Base-by-base conservation (phyloP, 2,113 vertebrate genomes). In the Salvelinus alpinus region DNA sequence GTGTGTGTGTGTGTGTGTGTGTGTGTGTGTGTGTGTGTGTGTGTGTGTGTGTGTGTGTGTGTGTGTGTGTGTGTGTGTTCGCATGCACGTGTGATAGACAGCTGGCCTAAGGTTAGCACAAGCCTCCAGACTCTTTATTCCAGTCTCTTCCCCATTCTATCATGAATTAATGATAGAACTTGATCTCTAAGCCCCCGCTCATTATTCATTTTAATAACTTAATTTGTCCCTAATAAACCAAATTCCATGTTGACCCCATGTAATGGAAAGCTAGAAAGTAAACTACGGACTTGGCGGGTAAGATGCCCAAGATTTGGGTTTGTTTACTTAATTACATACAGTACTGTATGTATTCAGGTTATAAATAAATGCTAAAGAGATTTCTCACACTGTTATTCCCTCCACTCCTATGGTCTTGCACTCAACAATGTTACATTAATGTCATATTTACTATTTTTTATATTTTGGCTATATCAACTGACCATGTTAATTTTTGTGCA, bases 151-250 rank as follows among this genome's bases (percentile, higher is more conserved):
- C 77, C 71, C 84, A 76, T 77, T 77, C 77, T 78, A 24, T 24
- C 24, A 24, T 83, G 84, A 86, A 90, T 89, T 88, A 86, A 90
- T 89, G 80, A 83, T 86, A 76, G 80, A 75, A 60, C 86, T 90
- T 88, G 87, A 87, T 89, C 86, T 78, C 62, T 80, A 84, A 66
- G 31, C 31, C 31, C 20, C 29, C 31, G 3, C 80, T 80, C 77
- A 89, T 91, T 88, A 89, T 82, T 80, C 87, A 87, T 84, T 85
- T 82, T 79, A 86, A 72, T 78, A 77, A 80, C 80, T 79, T 86
- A 78, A 3, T 79, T 81, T 81, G 82, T 77, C 80, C 66, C 16
- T 64, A 8, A 24, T 64, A 14, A 11, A 64, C 8, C 11, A 24
- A 64, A 24, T n/a, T 64, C 60, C 20, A 22, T 9, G 24, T 22